Conservation (phyloP, 2,797 vertebrate species). For the Tauraco hartlaubi region DNA sequence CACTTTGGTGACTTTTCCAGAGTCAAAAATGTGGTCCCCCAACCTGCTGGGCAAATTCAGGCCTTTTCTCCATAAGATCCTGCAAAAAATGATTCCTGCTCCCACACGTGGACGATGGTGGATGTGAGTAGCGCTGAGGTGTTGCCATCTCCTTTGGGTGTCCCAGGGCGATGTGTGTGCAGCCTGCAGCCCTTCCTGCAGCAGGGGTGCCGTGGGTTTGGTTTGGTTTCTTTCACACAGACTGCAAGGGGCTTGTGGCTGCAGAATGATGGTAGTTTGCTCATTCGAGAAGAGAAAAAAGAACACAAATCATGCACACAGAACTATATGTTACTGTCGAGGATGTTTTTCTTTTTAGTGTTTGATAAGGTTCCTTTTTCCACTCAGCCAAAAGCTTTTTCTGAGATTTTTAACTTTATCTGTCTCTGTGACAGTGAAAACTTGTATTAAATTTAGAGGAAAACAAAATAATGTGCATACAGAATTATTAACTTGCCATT, state of each 20-base stretch:
- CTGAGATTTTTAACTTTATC: constrained; percentile 2
- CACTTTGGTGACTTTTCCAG: neutral
- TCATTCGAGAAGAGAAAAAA: neutral
- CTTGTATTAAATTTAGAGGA: neutral
- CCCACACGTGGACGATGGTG: fast-evolving
- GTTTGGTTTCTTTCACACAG: neutral
- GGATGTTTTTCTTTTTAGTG: neutral
- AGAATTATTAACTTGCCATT: neutral
- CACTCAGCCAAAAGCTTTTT: neutral
- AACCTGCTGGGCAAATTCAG: neutral
- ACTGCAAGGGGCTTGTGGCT: neutral
- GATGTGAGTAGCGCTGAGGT: neutral
- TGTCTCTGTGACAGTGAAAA: neutral
- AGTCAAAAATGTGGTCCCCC: neutral
- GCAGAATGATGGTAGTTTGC: neutral
- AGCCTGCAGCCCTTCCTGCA: neutral
- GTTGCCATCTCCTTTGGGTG: too few relatives aligned
- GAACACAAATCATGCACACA: neutral
- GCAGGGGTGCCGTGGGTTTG: neutral
- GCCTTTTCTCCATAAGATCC: neutral
- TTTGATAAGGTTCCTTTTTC: neutral
- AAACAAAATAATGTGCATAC: neutral
- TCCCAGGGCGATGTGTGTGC: neutral
- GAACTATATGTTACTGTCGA: neutral
- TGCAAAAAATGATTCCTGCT: neutral